Base-by-base conservation (phyloP, 1,140 invertebrate species). In the Thalassaphorura encarpata region DNA sequence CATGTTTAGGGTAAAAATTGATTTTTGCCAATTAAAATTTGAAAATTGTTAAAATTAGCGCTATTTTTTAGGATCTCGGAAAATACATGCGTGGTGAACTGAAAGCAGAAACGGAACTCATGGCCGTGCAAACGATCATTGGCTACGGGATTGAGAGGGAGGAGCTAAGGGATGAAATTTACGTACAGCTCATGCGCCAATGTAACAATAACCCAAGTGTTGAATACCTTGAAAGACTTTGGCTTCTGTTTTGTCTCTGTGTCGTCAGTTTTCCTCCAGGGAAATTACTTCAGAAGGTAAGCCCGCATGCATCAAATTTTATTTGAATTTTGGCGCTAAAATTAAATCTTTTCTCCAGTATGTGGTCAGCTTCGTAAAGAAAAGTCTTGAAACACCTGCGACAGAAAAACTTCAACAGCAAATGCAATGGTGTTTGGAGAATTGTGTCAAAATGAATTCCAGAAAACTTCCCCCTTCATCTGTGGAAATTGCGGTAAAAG, bases 241-340 rank as follows among this genome's bases (percentile, higher is more conserved):
- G 92, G 92, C 75, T 94, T 23, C 70, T 97, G 0, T 74, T 97
- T 26, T 93, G 89, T 68, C 74, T 96, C 27, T 83, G 84, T 54
- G 84, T 90, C 23, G 90, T 95, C 15, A 84, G 90, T 13, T 96
- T 96, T 74, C 86, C 90, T 66, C 90, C 92, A 0, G n/a, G n/a
- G n/a, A n/a, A n/a, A n/a, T n/a, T n/a, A n/a, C n/a, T n/a, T n/a
- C n/a, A n/a, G n/a, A n/a, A n/a, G n/a, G n/a, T n/a, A n/a, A n/a
- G n/a, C n/a, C n/a, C n/a, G n/a, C n/a, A n/a, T n/a, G n/a, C n/a
- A n/a, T n/a, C n/a, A n/a, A n/a, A n/a, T n/a, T n/a, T n/a, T n/a
- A n/a, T n/a, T n/a, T n/a, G n/a, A n/a, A n/a, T n/a, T n/a, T n/a
- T n/a, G n/a, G n/a, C n/a, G n/a, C n/a, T n/a, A n/a, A n/a, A n/a